Conservation (phyloP, 2,113 vertebrate genomes). For the Abramis brama region DNA sequence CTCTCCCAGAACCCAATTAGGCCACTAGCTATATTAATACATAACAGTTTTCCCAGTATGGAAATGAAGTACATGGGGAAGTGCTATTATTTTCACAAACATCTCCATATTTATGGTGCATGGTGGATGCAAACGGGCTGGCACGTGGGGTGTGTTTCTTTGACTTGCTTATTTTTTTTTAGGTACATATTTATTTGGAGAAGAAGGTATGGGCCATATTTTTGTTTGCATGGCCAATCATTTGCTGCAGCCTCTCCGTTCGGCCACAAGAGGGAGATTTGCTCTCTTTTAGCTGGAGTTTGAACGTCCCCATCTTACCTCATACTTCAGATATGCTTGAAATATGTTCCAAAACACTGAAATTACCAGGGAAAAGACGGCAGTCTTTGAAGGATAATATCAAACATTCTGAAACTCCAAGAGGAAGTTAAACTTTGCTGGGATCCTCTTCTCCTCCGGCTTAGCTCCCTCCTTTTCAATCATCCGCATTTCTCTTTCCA, state of each 20-base stretch:
- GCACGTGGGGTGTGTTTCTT: constrained; percentile 57
- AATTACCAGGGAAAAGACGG: constrained; percentile 38
- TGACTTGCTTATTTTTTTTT: constrained; percentile 14
- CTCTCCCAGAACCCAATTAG: constrained; percentile 75
- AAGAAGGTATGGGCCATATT: not conserved
- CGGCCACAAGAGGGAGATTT: constrained; percentile 75
- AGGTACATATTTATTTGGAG: not conserved
- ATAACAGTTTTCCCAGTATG: constrained; percentile 72
- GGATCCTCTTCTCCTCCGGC: constrained; percentile 12
- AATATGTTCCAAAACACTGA: constrained; percentile 42
- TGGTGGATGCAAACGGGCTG: constrained; percentile 52
- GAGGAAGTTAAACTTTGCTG: constrained; percentile 43
- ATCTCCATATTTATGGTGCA: constrained; percentile 71
- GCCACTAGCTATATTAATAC: constrained; percentile 81
- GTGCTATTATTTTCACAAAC: constrained; percentile 78
- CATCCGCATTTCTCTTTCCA: constrained; percentile 63
- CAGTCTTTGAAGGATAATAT: constrained; percentile 49
- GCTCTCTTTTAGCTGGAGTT: constrained; percentile 20
- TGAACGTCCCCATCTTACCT: constrained; percentile 12
- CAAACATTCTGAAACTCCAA: constrained; percentile 44
- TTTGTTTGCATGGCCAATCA: not conserved
- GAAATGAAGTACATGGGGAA: constrained; percentile 73
- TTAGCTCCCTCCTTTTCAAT: constrained; percentile 16
- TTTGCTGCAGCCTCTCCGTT: constrained; percentile 38
- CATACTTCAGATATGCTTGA: constrained; percentile 40